Conservation (phyloP, 2,797 vertebrate species). For the Enteromius anoplus region DNA sequence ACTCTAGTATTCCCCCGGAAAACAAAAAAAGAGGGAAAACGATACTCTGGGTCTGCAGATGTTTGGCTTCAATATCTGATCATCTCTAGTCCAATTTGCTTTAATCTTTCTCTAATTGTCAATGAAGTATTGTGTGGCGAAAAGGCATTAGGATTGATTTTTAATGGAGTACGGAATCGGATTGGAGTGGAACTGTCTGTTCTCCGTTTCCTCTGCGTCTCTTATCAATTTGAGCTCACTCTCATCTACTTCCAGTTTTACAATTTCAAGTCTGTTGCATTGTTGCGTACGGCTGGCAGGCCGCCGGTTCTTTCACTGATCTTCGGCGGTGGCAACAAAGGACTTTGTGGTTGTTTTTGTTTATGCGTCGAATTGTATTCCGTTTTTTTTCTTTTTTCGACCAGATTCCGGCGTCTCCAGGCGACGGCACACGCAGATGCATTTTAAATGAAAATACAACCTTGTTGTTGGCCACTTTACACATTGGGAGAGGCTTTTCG, state of each 20-base stretch:
- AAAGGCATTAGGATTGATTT: constrained; percentile 63
- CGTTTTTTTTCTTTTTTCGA: not conserved
- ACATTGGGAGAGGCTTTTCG: constrained; percentile 13
- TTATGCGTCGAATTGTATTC: constrained; percentile 15
- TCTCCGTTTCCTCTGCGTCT: constrained; percentile 26
- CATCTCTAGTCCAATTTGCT: constrained; percentile 58
- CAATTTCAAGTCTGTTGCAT: constrained; percentile 10
- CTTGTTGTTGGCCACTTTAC: constrained; percentile 27
- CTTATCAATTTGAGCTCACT: constrained; percentile 43
- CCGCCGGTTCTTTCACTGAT: constrained; percentile 11
- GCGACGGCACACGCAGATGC: constrained; percentile 17
- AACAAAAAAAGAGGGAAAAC: constrained; percentile 23
- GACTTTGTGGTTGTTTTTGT: constrained; percentile 25
- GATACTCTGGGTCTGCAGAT: constrained; percentile 36
- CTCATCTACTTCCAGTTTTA: constrained; percentile 33
- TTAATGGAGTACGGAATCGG: constrained; percentile 53
- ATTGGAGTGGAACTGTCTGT: constrained; percentile 44
- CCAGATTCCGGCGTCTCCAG: constrained; percentile 14
- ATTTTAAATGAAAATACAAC: constrained; percentile 26
- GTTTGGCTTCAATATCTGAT: constrained; percentile 53
- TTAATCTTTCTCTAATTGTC: constrained; percentile 54
- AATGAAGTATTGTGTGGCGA: constrained; percentile 53
- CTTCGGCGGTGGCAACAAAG: constrained; percentile 4
- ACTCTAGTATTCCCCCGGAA: constrained; percentile 17
- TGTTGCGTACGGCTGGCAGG: constrained; percentile 8